Base-by-base conservation (phyloP, 2,888 invertebrate genomes). In the Automeris io region DNA sequence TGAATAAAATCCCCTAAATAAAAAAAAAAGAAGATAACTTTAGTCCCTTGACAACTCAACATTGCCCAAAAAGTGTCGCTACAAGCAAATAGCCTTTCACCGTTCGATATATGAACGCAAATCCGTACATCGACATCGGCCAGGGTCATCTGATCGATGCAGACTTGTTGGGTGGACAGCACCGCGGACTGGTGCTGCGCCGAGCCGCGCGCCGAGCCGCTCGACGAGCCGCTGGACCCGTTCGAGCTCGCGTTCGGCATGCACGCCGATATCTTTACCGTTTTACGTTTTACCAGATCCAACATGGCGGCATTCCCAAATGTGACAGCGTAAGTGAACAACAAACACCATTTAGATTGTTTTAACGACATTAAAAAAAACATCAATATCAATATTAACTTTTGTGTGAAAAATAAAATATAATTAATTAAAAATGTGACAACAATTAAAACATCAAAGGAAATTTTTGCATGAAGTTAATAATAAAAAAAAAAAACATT, bases 81-180 rank as follows among this genome's bases (percentile, higher is more conserved):
- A n/a, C n/a, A n/a, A n/a, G n/a, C n/a, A n/a, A n/a, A n/a, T n/a
- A n/a, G n/a, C n/a, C n/a, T n/a, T n/a, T n/a, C n/a, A n/a, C n/a
- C n/a, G n/a, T n/a, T n/a, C n/a, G n/a, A n/a, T n/a, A n/a, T n/a
- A n/a, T n/a, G n/a, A n/a, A n/a, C n/a, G n/a, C n/a, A n/a, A 1
- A 1, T 11, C 2, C 90, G 86, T 91, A 92, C 92, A 89, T 92
- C 92, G 70, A 92, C 91, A 73, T 92, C 92, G 45, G 88, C 86
- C 57, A 90, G 90, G 66, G 90, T 89, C 91, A 92, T 91, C 88
- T 91, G 91, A 74, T 92, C 92, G 80, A 93, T 91, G 92, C 93
- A 93, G 86, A 93, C 92, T 89, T 92, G 92, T 69, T 91, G 90
- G 66, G 90, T 61, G 49, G 89, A 80, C 35, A 90, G 86, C 54